phyloP scores from a whole-genome alignment of 2,113 vertebrate genomes.

The Lepus europaeus region DNA sequence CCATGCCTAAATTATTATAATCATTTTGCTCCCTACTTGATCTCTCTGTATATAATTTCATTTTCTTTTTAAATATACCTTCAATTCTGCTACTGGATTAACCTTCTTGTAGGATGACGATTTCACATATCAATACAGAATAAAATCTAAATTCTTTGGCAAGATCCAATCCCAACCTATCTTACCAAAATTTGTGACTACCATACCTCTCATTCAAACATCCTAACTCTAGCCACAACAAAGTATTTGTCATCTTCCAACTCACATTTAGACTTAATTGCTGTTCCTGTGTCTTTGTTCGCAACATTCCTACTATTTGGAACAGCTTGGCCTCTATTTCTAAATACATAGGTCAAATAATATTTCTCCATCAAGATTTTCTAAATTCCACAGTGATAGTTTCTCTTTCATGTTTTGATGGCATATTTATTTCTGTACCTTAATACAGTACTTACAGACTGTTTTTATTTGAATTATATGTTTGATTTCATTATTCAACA shows the following conservation, averaged over 20 bases:
- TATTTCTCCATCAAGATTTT: not conserved
- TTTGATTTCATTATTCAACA: not conserved
- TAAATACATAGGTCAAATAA: not conserved
- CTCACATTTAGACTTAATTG: not conserved
- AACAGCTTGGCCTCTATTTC: not conserved
- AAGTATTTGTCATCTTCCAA: conserved; percentile 19
- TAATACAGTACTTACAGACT: not conserved
- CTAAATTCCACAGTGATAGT: not conserved
- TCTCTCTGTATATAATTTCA: not conserved
- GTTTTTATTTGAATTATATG: not conserved
- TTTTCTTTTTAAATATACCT: not conserved
- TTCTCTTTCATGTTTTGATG: not conserved
- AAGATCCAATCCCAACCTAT: not conserved
- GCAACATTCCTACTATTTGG: not conserved
- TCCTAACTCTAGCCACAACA: not conserved
- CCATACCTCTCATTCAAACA: not conserved
- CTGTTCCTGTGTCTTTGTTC: not conserved
- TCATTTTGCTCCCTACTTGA: not conserved
- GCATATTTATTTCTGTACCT: not conserved
- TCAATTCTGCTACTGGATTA: not conserved
- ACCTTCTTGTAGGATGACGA: not conserved
- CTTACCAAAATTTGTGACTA: not conserved
- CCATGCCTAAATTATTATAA: not conserved
- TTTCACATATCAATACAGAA: not conserved
- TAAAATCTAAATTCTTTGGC: not conserved